A percentile compares a stretch with the other conserved stretches of the same genome.
These are phyloP conservation scores for Lerema accius DNA, from an alignment of 1,140 invertebrate genomes.

Conservation along the genomic window DNA sequence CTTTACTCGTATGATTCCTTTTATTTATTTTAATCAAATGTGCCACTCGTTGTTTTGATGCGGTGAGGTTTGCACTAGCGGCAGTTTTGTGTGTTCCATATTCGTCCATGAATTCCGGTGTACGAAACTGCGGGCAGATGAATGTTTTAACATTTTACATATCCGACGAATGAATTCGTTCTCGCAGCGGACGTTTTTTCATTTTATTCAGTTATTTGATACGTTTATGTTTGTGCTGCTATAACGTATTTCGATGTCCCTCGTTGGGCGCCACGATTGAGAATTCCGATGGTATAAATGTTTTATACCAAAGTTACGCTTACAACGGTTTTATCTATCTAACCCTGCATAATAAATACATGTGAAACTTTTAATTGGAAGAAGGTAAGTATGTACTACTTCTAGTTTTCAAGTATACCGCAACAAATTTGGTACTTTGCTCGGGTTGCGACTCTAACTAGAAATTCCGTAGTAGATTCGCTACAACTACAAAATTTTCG, in stretches of 20 bases:
- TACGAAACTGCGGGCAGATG: constrained; percentile 72
- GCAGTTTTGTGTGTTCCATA: constrained; percentile 73
- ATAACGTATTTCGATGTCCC: constrained; percentile 47
- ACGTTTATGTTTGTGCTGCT: constrained; percentile 66
- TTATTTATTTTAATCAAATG: constrained; percentile 82
- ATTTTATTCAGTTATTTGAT: constrained; percentile 74
- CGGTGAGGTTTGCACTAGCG: constrained; percentile 68
- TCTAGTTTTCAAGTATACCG: constrained; percentile 27
- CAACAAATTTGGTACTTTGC: constrained; percentile 29
- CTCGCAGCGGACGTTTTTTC: constrained; percentile 65
- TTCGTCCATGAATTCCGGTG: constrained; percentile 78
- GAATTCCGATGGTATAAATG: constrained; percentile 52
- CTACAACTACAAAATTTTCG: constrained; percentile 30
- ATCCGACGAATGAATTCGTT: constrained; percentile 80
- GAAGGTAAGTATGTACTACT: constrained; percentile 30
- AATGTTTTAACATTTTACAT: constrained; percentile 82
- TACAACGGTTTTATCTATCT: constrained; percentile 18
- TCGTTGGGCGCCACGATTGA: constrained; percentile 39
- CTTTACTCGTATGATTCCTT: constrained; percentile 60
- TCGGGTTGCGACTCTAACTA: constrained; percentile 27
- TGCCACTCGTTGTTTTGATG: constrained; percentile 74
- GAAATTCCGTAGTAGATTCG: constrained; percentile 29
- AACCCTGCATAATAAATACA: constrained; percentile 15
- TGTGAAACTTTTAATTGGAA: constrained; percentile 30
- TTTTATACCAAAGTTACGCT: constrained; percentile 12